Base-by-base conservation (phyloP, 2,888 invertebrate species). In the Sarcophaga subvicina region DNA sequence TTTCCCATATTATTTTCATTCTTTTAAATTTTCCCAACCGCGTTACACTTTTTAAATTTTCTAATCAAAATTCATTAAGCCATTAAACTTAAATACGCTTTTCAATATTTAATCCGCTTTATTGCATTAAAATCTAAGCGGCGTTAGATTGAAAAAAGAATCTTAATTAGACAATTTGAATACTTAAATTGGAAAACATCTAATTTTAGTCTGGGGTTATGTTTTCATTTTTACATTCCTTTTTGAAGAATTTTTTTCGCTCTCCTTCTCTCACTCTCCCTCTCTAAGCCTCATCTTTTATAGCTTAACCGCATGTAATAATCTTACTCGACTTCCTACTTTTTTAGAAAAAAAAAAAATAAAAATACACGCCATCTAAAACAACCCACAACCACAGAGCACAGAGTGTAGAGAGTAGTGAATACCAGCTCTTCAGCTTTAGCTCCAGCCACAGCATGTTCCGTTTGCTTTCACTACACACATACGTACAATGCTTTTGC, bases 291-390 rank as follows among this genome's bases (percentile, higher is more conserved):
- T 12, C 54, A 14, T 54, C 64, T 37, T 64, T 77, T 75, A 63
- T 25, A 77, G 91, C 89, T 90, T 90, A 91, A 91, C 90, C 91
- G 91, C 91, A 90, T 91, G 90, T 91, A 91, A 90, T 91, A 91
- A 91, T 91, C 90, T 90, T 88, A 88, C 27, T 71, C 27, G 17
- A 54, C 54, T 54, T 17, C 62, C 4, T 66, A 62, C 25, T 71
- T 45, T 20, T 59, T 37, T 37, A 0, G 0, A 2, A 10, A 10
- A 37, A 37, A 10, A 64, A 20, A 64, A 37, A 8, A 37, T 6
- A 37, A 37, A 64, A 17, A 66, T 20, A 20, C 10, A 17, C 10
- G 22, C 62, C 14, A 10, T 20, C 62, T 22, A 84, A 90, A 89
- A 88, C 88, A 88, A 62, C 77, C 62, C 37, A 54, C 37, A 79